Conservation (phyloP, 2,888 invertebrate genomes). For the Automeris io region DNA sequence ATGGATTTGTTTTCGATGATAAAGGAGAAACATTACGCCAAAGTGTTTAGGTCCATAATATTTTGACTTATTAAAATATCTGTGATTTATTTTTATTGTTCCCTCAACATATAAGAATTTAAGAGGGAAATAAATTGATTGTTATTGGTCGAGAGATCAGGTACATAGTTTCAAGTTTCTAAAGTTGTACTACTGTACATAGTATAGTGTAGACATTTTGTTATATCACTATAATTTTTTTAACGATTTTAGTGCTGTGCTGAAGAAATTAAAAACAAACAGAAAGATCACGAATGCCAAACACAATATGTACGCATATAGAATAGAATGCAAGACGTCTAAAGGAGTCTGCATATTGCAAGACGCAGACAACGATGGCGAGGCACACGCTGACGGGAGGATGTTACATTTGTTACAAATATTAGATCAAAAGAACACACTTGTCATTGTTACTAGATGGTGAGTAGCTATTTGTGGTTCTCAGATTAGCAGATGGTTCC, state of each 20-base stretch:
- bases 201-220: too few species aligned
- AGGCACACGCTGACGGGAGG: slow-evolving; percentile 86
- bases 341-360: slow-evolving; percentile 58
- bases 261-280: slow-evolving; percentile 77
- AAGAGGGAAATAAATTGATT: too few species aligned
- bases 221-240: neutral
- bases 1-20: too few species aligned
- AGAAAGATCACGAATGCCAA: slow-evolving; percentile 87
- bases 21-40: too few species aligned
- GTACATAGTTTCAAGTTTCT: too few species aligned
- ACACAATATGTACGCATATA: slow-evolving; percentile 90
- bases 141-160: too few species aligned
- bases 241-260: slow-evolving; percentile 63
- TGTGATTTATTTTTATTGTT: too few species aligned
- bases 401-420: slow-evolving; percentile 87
- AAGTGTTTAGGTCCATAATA: too few species aligned
- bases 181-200: too few species aligned
- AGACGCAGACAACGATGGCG: slow-evolving; percentile 92
- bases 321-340: slow-evolving; percentile 46
- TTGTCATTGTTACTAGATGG: slow-evolving; percentile 87
- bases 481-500: too few species aligned
- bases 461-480: slow-evolving; percentile 27
- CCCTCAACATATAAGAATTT: too few species aligned
- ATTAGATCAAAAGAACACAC: slow-evolving; percentile 81
- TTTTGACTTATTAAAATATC: too few species aligned